phyloP scores from a whole-genome alignment of 35 echinoderm and acorn worm genomes.

The Strongylocentrotus purpuratus region DNA sequence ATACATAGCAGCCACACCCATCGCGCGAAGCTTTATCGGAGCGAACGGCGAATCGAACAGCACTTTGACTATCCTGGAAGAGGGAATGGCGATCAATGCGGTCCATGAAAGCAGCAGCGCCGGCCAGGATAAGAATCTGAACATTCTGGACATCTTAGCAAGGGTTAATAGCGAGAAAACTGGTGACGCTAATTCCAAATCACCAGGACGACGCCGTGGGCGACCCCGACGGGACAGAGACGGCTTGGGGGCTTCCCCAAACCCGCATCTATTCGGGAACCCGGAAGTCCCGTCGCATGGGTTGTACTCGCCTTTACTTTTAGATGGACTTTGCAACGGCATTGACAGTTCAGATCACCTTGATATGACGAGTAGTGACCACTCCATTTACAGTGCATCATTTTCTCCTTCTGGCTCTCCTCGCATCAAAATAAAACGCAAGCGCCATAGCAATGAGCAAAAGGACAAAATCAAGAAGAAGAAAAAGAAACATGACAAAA shows the following conservation, averaged over 20 bases:
- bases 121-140: constrained; percentile 37
- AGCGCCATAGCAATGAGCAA: neutral
- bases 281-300: constrained; percentile 56
- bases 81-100: constrained; percentile 91
- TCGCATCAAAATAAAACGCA: constrained; percentile 62
- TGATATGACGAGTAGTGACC: neutral
- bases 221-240: constrained; percentile 3
- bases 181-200: neutral
- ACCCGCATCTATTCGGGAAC: constrained; percentile 16
- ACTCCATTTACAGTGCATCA: constrained; percentile 58
- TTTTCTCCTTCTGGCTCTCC: constrained; percentile 47
- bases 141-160: constrained; percentile 67
- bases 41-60: constrained; percentile 91
- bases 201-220: neutral
- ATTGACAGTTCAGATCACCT: neutral
- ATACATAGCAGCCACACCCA: constrained; percentile 97
- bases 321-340: constrained; percentile 15
- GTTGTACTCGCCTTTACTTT: neutral
- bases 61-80: constrained; percentile 79
- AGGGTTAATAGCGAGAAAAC: constrained; percentile 61
- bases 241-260: neutral
- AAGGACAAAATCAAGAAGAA: constrained; percentile 51
- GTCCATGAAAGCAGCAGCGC: constrained; percentile 51
- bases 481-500: constrained; percentile 48
- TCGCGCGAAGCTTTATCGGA: constrained; percentile 79